These are phyloP conservation scores for Mesoclemmys tuberculata DNA, from an alignment of 2,113 vertebrate genomes.

Conservation along the genomic window DNA sequence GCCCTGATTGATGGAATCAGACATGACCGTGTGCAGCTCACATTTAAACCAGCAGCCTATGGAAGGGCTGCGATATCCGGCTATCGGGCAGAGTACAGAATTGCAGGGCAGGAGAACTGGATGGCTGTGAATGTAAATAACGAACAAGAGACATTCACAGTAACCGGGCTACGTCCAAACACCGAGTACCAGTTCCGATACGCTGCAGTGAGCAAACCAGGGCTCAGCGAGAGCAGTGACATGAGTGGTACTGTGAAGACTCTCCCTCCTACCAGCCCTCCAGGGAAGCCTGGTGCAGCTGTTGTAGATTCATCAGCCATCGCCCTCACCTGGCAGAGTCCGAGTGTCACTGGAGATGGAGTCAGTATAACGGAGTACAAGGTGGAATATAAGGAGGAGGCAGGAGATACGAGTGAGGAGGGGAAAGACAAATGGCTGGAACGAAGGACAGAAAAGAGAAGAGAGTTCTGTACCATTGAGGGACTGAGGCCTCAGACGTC, in stretches of 20 bases:
- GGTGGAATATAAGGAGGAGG: not conserved
- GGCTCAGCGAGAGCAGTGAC: not conserved
- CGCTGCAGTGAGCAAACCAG: not conserved
- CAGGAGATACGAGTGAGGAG: too few relatives aligned
- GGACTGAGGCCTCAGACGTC: not conserved
- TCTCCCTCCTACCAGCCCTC: not conserved
- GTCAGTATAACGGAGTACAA: not conserved
- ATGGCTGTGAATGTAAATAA: not conserved
- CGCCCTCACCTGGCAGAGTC: not conserved
- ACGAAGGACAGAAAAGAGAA: not conserved
- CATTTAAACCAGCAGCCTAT: not conserved
- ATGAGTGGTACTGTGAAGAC: not conserved
- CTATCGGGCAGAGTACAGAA: not conserved
- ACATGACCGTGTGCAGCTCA: not conserved
- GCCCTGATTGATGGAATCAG: not conserved
- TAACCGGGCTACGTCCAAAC: not conserved
- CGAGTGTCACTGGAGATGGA: not conserved
- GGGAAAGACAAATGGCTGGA: not conserved
- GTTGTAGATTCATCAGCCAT: not conserved
- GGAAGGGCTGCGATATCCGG: not conserved
- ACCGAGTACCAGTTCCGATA: not conserved
- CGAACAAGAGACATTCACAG: not conserved
- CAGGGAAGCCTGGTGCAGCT: not conserved
- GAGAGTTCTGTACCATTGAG: not conserved
- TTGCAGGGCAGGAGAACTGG: not conserved